A percentile compares a stretch with the other conserved stretches of the same genome.
Conservation (phyloP, 2,113 vertebrate species). For the Ammodytes marinus region DNA sequence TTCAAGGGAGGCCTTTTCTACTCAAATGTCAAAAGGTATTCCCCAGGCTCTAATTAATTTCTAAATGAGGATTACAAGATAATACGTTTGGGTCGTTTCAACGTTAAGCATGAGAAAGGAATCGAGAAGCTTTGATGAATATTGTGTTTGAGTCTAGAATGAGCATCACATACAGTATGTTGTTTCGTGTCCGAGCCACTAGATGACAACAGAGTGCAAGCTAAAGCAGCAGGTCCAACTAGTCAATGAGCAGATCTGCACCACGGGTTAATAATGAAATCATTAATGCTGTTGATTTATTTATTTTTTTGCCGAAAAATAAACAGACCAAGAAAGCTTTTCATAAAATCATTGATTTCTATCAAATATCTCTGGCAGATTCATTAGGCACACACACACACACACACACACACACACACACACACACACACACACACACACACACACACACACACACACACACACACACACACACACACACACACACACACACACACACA, state of each 20-base stretch:
- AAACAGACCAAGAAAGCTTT: conserved; percentile 42
- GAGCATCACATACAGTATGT: conserved; percentile 6
- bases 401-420: neutral
- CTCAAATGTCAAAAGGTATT: neutral
- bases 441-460: neutral
- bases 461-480: too few relatives aligned
- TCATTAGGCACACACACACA: neutral
- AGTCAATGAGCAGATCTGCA: conserved; percentile 58
- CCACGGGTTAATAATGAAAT: conserved; percentile 64
- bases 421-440: neutral
- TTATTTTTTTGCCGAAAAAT: conserved; percentile 42
- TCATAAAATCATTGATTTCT: conserved; percentile 38
- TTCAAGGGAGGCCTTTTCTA: neutral
- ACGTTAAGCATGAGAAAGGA: conserved; percentile 9
- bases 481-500: neutral
- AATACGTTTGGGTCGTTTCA: conserved; percentile 10
- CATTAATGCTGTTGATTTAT: conserved; percentile 58
- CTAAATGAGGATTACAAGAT: neutral
- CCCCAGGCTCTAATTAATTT: neutral
- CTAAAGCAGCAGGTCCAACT: conserved; percentile 58
- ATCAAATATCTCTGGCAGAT: conserved; percentile 25
- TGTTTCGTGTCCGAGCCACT: conserved; percentile 49
- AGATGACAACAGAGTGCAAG: conserved; percentile 78
- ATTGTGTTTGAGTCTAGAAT: conserved; percentile 9
- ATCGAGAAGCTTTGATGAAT: conserved; percentile 5